Evolutionary conservation across 2,113 vertebrate genomes (phyloP), one percentile per base, ranked within the genome.

Genomic region (Macquaria australasica): DNA sequence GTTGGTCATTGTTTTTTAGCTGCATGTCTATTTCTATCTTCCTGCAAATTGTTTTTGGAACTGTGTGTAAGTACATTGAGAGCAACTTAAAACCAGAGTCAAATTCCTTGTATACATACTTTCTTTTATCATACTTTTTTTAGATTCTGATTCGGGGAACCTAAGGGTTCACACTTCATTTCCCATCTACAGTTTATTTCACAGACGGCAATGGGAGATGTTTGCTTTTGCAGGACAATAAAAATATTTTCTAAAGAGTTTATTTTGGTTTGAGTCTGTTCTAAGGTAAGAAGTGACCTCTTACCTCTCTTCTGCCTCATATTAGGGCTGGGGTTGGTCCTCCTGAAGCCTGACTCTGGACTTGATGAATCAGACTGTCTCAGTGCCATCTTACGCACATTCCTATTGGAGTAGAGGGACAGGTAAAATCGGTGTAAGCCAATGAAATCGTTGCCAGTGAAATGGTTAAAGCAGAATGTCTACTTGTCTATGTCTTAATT

Each of bases 301-400:
- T 92, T 93, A 98, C 97, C 97, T 97, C 94, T 96, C 90, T 96
- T 97, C 86, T 97, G 96, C 73, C 96, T 96, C 93, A 96, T 91
- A 0, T 93, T 96, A 53, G 97, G 96, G 89, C 95, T 97, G 60
- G 96, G 95, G 89, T 96, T 96, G 79, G 93, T 92, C 77, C 96
- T 96, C 25, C 95, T 96, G 91, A 96, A 97, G 25, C 95, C 95
- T 6, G 92, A 90, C 90, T 98, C 97, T 62, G 96, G 96, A 8
- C 95, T 97, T 5, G 97, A 96, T 21, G 96, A 96, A 81, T 98
- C 97, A 0, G 96, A 96, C 91, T 97, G 96, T 55, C 95, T 73
- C 72, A 95, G 95, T 0, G 91, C 90, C 59, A 96, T 93, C 80
- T 97, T 98, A 50, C 96, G 95, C 76, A 95, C 89, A 23, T 95